phyloP scores from a whole-genome alignment of 2,797 vertebrate genomes.

The Bradypodion ventrale region DNA sequence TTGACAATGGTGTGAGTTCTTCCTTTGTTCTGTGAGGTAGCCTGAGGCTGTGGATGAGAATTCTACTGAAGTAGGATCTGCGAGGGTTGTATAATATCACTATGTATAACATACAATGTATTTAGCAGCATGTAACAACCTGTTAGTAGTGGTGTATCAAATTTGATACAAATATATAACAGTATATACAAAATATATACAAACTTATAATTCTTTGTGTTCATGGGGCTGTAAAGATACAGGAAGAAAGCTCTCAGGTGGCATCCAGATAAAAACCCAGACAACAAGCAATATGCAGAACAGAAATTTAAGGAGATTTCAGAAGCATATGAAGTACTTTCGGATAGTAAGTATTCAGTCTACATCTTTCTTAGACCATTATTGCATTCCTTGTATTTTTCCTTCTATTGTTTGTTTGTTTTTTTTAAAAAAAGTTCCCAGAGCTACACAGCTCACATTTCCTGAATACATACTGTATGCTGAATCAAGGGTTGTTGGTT shows the following conservation, averaged over 20 bases:
- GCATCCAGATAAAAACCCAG: constrained; percentile 94
- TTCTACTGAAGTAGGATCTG: no score
- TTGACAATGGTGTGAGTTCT: no score
- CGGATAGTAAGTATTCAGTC: constrained; percentile 82
- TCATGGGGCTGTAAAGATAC: constrained; percentile 75
- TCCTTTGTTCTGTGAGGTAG: no score
- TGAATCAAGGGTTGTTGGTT: background rate
- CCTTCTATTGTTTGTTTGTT: background rate
- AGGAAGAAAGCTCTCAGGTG: constrained; percentile 87
- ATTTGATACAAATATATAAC: no score
- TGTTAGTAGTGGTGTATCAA: no score
- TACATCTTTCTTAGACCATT: background rate
- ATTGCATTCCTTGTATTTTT: background rate
- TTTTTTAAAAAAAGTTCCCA: background rate
- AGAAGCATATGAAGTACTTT: constrained; percentile 92
- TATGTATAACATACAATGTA: no score
- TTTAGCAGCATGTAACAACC: no score
- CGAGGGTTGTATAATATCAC: no score
- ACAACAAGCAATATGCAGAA: constrained; percentile 91
- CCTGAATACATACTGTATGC: no score
- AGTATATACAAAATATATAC: no score
- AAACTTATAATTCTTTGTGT: background rate
- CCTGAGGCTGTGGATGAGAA: no score
- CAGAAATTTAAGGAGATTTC: constrained; percentile 90
- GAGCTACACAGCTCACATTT: background rate